Evolutionary conservation across 2,113 vertebrate genomes (phyloP).

Genomic region (Sakesphorus luctuosus): DNA sequence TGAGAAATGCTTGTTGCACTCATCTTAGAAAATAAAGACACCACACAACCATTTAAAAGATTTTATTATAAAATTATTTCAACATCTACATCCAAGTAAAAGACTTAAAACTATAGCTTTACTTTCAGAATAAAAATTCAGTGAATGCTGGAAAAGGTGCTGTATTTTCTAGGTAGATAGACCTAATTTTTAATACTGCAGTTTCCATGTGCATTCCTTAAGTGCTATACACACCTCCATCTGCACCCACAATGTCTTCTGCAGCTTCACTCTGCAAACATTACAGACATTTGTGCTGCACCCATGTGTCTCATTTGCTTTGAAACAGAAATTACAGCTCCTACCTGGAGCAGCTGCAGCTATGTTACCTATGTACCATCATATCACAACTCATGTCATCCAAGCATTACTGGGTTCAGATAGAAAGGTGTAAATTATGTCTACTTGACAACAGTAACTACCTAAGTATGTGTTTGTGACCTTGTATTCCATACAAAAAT

Average conservation of each 20-base stretch:
- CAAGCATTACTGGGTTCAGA: neutral
- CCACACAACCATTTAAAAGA: neutral
- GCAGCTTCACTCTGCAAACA: neutral
- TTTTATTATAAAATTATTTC: conserved; percentile 62
- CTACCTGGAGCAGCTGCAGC: neutral
- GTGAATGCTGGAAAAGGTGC: neutral
- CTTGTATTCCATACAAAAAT: neutral
- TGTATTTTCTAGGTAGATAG: neutral
- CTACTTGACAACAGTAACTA: neutral
- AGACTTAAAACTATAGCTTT: neutral
- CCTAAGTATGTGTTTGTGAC: neutral
- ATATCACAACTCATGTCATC: neutral
- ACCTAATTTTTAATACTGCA: neutral
- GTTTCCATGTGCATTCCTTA: neutral
- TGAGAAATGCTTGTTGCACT: neutral
- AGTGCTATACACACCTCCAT: neutral
- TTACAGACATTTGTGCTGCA: neutral
- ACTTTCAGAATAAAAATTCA: neutral
- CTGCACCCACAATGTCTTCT: neutral
- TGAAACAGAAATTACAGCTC: neutral
- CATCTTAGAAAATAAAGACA: neutral
- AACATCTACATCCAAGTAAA: conserved; percentile 6
- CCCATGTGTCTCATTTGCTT: neutral
- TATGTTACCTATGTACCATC: neutral
- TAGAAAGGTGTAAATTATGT: neutral